These are phyloP conservation scores for Sisor rabdophorus DNA, from an alignment of 2,113 vertebrate genomes.

Conservation along the genomic window DNA sequence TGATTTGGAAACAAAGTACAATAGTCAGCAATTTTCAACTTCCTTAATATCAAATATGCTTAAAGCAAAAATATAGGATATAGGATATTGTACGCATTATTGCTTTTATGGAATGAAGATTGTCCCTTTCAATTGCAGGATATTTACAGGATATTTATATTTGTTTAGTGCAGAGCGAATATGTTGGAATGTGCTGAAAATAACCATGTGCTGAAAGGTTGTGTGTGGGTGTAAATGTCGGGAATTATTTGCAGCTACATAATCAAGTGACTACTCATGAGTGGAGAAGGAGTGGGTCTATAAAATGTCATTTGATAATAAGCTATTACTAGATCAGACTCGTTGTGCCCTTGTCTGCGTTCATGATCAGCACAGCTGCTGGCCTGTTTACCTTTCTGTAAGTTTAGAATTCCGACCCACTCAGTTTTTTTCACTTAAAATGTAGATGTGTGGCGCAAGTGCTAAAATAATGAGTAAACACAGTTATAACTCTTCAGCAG, in stretches of 20 bases:
- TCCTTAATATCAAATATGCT: neutral
- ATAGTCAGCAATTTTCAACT: neutral
- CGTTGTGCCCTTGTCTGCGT: neutral
- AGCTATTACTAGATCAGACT: neutral
- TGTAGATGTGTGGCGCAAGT: no score
- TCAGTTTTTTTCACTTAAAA: no score
- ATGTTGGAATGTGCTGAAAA: slow-evolving; percentile 18
- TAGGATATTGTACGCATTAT: slow-evolving; percentile 28
- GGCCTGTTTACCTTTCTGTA: neutral
- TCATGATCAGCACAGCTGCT: neutral
- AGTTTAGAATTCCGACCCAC: no score
- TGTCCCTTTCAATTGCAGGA: slow-evolving; percentile 1
- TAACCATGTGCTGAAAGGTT: slow-evolving; percentile 27
- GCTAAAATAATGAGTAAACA: no score
- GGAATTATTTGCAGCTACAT: slow-evolving; percentile 13
- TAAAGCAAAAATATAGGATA: no score
- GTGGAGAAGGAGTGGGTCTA: neutral
- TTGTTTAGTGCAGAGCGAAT: neutral
- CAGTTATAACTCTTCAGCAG: no score
- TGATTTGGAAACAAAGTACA: neutral
- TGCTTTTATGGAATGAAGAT: neutral
- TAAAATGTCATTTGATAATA: neutral
- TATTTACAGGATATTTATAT: neutral
- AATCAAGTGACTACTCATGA: slow-evolving; percentile 14
- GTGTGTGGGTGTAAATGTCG: slow-evolving; percentile 29